Percentiles rank a stretch among this genome's conserved stretches.
These are phyloP conservation scores for Lordiphosa collinella DNA, from an alignment of 1,140 invertebrate species.

Conservation along the genomic window DNA sequence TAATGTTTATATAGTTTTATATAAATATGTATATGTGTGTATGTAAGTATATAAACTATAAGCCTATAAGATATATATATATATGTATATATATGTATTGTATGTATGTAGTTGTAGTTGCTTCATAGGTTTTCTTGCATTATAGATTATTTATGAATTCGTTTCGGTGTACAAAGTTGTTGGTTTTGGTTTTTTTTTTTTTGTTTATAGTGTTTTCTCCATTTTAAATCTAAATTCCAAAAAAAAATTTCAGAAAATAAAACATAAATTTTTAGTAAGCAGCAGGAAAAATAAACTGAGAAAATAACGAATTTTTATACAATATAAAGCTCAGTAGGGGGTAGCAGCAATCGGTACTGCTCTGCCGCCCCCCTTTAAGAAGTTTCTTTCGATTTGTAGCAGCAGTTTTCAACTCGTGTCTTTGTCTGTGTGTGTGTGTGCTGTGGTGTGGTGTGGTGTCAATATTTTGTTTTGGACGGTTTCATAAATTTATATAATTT, in stretches of 20 bases:
- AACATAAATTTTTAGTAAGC: constrained; percentile 14
- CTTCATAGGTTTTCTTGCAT: constrained; percentile 26
- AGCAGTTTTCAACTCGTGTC: constrained; percentile 74
- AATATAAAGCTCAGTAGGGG: constrained; percentile 49
- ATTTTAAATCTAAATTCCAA: constrained; percentile 37
- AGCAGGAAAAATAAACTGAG: too few relatives aligned
- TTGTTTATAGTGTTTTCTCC: constrained; percentile 9
- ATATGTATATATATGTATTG: constrained; percentile 47
- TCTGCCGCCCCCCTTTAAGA: constrained; percentile 10
- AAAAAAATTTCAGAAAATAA: constrained; percentile 24
- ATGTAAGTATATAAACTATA: constrained; percentile 74
- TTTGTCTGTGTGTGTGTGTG: constrained; percentile 16
- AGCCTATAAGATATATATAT: constrained; percentile 77
- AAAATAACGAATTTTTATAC: constrained; percentile 3
- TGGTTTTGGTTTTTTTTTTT: constrained; percentile 67
- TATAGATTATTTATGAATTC: constrained; percentile 71
- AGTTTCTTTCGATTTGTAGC: constrained; percentile 33
- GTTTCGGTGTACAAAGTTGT: constrained; percentile 78
- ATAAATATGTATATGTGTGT: constrained; percentile 56
- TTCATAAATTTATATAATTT: constrained; percentile 73
- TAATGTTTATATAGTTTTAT: constrained; percentile 56
- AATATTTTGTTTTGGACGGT: constrained; percentile 63
- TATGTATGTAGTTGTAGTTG: constrained; percentile 32
- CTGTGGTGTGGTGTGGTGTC: constrained; percentile 29
- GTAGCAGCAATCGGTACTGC: constrained; percentile 6